phyloP scores from a whole-genome alignment of 2,113 vertebrate species.

The Carassius auratus region DNA sequence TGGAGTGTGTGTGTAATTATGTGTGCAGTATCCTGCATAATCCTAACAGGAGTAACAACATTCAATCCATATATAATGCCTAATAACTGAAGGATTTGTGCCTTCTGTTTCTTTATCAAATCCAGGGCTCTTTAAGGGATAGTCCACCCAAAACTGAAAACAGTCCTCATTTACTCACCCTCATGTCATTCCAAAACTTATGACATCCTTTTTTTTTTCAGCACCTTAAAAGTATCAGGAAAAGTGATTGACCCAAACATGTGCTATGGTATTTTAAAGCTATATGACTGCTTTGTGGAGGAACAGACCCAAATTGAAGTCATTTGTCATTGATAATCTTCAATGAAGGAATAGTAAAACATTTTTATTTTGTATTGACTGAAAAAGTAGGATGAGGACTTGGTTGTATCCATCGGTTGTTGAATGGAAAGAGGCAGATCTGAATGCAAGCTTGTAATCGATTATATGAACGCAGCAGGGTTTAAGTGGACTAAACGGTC shows the following conservation, averaged over 20 bases:
- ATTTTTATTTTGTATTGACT: background rate
- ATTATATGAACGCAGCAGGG: background rate
- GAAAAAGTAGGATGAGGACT: background rate
- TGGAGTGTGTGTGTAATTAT: background rate
- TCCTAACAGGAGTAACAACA: background rate
- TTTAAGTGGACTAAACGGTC: background rate
- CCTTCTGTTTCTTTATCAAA: too few relatives aligned
- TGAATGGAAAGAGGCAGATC: background rate
- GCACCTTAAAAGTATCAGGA: background rate
- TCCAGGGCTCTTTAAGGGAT: background rate
- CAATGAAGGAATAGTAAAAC: background rate
- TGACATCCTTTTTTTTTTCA: background rate
- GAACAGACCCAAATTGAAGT: background rate
- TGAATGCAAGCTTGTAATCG: background rate
- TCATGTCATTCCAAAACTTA: background rate
- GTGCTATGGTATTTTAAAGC: too few relatives aligned
- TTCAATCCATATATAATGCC: background rate
- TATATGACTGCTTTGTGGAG: background rate
- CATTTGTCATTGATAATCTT: too few relatives aligned
- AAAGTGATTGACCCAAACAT: background rate
- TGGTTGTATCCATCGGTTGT: background rate
- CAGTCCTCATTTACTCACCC: background rate
- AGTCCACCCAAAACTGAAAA: background rate
- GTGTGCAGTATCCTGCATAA: background rate
- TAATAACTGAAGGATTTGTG: constrained; percentile 15